A percentile compares a stretch with the other conserved stretches of the same genome.
Conservation (phyloP, 2,888 invertebrate species). For the Philhelius pedissequus region DNA sequence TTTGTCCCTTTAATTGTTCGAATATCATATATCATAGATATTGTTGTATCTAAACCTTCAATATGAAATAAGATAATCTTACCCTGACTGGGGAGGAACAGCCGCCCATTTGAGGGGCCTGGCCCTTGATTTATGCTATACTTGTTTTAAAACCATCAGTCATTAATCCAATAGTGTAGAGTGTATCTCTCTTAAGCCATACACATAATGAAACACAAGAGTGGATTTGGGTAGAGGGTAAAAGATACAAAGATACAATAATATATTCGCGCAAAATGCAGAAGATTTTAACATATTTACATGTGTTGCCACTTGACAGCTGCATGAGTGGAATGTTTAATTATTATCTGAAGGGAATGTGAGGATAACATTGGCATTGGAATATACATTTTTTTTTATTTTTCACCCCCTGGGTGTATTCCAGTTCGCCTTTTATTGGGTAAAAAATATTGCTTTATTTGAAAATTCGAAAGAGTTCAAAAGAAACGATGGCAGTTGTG, state of each 20-base stretch:
- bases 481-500: conserved; percentile 13
- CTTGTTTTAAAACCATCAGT: background rate
- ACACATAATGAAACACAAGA: background rate
- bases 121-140: background rate
- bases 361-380: background rate
- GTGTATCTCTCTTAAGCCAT: background rate
- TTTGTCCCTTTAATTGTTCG: too few species aligned
- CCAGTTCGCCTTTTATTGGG: background rate
- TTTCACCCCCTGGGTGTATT: background rate
- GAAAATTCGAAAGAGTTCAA: conserved; percentile 45
- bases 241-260: background rate
- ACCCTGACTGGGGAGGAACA: too few species aligned
- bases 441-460: conserved; percentile 20
- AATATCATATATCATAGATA: too few species aligned
- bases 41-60: too few species aligned
- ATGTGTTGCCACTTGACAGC: conserved; percentile 67
- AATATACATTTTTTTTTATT: background rate
- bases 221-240: background rate
- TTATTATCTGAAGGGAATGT: conserved; percentile 58
- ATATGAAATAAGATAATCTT: too few species aligned
- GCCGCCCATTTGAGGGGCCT: too few species aligned
- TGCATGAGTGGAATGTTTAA: conserved; percentile 68
- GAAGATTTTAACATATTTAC: conserved; percentile 61
- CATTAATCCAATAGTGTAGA: background rate
- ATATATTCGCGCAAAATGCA: conserved; percentile 50